phyloP scores from a whole-genome alignment of 2,888 invertebrate genomes.

The Branchellion lobata region DNA sequence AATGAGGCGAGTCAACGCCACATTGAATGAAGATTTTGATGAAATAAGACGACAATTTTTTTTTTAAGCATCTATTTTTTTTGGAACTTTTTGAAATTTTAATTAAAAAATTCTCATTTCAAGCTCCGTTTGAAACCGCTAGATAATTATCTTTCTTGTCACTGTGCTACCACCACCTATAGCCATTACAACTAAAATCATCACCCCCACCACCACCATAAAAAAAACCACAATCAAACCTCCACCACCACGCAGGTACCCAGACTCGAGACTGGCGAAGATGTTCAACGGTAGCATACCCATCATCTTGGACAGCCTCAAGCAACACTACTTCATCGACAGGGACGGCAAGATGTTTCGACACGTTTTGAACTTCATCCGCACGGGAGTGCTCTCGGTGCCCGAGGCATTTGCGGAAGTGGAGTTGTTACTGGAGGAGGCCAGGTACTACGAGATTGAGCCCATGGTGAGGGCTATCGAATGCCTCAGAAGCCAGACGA shows the following conservation, averaged over 20 bases:
- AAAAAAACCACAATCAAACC: not conserved
- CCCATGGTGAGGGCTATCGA: slow-evolving; percentile 60
- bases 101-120: too few species aligned
- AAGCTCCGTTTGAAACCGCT: too few species aligned
- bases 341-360: slow-evolving; percentile 96
- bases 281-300: slow-evolving; percentile 93
- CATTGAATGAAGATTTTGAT: too few species aligned
- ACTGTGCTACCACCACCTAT: too few species aligned
- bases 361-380: slow-evolving; percentile 92
- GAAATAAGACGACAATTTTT: too few species aligned
- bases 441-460: slow-evolving; percentile 80
- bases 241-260: slow-evolving; percentile 69
- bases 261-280: slow-evolving; percentile 85
- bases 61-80: too few species aligned
- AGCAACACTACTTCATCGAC: slow-evolving; percentile 98
- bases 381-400: slow-evolving; percentile 82
- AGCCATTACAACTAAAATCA: not conserved
- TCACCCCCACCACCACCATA: not conserved
- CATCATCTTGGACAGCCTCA: slow-evolving; percentile 88
- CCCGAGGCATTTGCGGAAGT: slow-evolving; percentile 83
- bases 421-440: slow-evolving; percentile 85
- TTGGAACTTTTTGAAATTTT: too few species aligned
- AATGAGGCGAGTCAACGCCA: too few species aligned
- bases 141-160: too few species aligned
- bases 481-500: slow-evolving; percentile 44